Conservation (phyloP, 2,113 vertebrate species). For the Turnix velox region DNA sequence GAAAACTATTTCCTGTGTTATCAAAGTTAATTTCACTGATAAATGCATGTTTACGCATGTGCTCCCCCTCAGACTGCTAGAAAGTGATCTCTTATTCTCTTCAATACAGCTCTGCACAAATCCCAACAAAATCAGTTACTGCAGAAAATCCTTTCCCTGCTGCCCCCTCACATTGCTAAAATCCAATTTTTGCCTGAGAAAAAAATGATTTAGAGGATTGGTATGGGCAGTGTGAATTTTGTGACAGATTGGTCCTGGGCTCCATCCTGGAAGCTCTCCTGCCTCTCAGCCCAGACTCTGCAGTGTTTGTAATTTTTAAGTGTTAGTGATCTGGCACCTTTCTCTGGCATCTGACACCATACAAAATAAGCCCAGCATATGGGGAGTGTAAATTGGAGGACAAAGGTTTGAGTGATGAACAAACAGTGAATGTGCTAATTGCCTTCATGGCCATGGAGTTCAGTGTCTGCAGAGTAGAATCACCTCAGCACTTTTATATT, state of each 20-base stretch:
- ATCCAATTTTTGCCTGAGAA: constrained; percentile 9
- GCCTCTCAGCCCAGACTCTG: constrained; percentile 20
- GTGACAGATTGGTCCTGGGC: neutral
- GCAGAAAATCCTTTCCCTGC: constrained; percentile 22
- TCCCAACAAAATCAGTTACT: neutral
- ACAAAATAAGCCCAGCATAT: constrained; percentile 46
- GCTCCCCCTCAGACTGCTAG: neutral
- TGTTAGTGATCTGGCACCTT: constrained; percentile 47
- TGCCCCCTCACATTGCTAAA: neutral
- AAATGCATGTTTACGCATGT: neutral
- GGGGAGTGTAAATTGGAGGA: constrained; percentile 15
- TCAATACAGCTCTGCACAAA: neutral
- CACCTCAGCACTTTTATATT: neutral
- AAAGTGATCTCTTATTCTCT: neutral
- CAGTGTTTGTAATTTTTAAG: constrained; percentile 38
- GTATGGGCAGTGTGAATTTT: neutral
- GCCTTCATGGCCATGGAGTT: neutral
- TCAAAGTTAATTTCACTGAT: neutral
- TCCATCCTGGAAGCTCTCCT: constrained; percentile 30
- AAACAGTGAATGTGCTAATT: constrained; percentile 34
- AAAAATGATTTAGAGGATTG: neutral
- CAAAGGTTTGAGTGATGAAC: constrained; percentile 38
- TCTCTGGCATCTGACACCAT: neutral
- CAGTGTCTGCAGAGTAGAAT: neutral
- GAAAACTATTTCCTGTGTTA: neutral